These are phyloP conservation scores for Alca torda DNA, from an alignment of 2,797 vertebrate species.

Conservation along the genomic window DNA sequence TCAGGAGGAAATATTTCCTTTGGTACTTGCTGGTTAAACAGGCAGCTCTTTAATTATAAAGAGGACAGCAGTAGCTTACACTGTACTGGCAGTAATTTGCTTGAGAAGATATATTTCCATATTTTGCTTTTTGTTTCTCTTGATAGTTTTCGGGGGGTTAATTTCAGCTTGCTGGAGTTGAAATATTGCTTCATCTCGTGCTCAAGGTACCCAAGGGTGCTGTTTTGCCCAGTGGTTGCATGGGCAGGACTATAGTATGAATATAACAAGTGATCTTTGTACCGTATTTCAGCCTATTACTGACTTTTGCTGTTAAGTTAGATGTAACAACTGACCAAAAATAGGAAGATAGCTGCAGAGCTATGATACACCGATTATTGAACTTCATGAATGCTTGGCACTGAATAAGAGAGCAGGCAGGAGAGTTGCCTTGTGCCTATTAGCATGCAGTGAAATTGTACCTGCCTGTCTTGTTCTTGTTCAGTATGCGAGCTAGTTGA, in stretches of 20 bases:
- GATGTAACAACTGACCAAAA: not conserved
- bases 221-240: not conserved
- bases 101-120: not conserved
- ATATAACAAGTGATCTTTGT: not conserved
- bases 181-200: not conserved
- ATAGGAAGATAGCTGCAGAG: not conserved
- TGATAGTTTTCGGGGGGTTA: not conserved
- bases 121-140: not conserved
- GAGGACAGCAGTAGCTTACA: not conserved
- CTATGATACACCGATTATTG: not conserved
- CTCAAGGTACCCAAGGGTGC: not conserved
- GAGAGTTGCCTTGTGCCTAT: not conserved
- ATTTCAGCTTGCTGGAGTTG: conserved; percentile 14
- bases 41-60: not conserved
- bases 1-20: not conserved
- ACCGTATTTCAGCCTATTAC: not conserved
- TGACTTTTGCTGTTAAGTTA: not conserved
- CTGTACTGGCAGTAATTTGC: not conserved
- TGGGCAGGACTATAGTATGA: not conserved
- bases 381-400: not conserved
- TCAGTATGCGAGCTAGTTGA: not conserved
- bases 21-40: not conserved
- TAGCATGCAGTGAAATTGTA: not conserved
- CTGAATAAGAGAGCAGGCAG: not conserved
- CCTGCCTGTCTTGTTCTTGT: not conserved